phyloP scores from a whole-genome alignment of 92 coral and sea anemone genomes.

The Phenganax marumi region DNA sequence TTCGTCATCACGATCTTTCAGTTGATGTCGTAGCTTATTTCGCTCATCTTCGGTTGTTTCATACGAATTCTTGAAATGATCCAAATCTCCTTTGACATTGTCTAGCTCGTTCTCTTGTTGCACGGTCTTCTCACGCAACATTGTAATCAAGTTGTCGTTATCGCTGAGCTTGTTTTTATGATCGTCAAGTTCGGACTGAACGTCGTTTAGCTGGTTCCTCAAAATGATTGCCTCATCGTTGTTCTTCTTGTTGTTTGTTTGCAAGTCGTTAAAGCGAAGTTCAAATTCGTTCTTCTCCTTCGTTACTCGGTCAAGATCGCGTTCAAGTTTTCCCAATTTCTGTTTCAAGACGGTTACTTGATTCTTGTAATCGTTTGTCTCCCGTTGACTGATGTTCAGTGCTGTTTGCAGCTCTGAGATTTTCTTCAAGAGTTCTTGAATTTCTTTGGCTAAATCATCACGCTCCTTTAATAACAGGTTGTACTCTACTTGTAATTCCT shows the following conservation, averaged over 20 bases:
- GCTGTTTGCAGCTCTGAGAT: slow-evolving; percentile 91
- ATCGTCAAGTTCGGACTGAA: slow-evolving; percentile 77
- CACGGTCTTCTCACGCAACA: slow-evolving; percentile 72
- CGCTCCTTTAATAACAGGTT: slow-evolving; percentile 74
- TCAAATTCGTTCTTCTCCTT: slow-evolving; percentile 70
- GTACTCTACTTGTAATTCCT: slow-evolving; percentile 79
- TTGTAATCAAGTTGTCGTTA: slow-evolving; percentile 77
- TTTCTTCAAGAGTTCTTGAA: slow-evolving; percentile 75
- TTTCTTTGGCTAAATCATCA: slow-evolving; percentile 71
- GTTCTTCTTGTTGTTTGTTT: slow-evolving; percentile 64
- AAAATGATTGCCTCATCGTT: slow-evolving; percentile 72
- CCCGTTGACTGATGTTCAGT: slow-evolving; percentile 74
- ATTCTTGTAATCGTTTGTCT: slow-evolving; percentile 72
- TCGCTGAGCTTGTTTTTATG: slow-evolving; percentile 72
- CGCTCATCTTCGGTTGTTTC: slow-evolving; percentile 79
- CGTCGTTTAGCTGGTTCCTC: slow-evolving; percentile 81
- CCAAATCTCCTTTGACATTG: slow-evolving; percentile 70
- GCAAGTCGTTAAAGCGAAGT: slow-evolving; percentile 58
- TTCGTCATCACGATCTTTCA: slow-evolving; percentile 72
- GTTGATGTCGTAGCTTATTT: slow-evolving; percentile 69
- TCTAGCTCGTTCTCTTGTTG: slow-evolving; percentile 71
- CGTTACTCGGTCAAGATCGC: slow-evolving; percentile 63
- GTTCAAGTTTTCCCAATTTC: slow-evolving; percentile 70
- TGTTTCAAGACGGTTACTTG: slow-evolving; percentile 72
- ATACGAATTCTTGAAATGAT: slow-evolving; percentile 64